Percentiles rank a stretch among this genome's conserved stretches.
Evolutionary conservation across 2,797 vertebrate species (phyloP).

Genomic region (Spinus olivaceus): DNA sequence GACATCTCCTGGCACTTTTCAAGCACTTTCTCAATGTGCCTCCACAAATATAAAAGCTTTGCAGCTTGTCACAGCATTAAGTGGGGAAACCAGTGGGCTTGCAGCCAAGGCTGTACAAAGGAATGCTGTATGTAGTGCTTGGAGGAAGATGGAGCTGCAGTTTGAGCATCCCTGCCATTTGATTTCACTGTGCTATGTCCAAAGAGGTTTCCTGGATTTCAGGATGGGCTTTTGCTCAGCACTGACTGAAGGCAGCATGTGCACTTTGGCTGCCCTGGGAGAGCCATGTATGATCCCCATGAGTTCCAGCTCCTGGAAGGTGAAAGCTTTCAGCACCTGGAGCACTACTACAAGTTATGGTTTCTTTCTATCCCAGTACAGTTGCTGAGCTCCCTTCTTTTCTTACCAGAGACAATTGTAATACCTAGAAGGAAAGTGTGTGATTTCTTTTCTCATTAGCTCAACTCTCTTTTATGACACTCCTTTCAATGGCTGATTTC

Average conservation of each 20-base stretch:
- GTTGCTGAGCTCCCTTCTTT: not conserved
- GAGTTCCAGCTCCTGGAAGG: not conserved
- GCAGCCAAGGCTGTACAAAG: not conserved
- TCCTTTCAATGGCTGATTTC: not conserved
- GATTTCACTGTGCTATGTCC: not conserved
- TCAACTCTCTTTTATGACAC: not conserved
- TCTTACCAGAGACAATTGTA: not conserved
- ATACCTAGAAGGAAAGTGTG: not conserved
- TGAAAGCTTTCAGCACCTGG: not conserved
- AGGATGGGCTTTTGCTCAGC: not conserved
- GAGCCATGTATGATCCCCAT: not conserved
- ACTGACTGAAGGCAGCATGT: fast-evolving
- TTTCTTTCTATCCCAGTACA: not conserved
- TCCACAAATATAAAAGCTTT: not conserved
- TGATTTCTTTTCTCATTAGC: not conserved
- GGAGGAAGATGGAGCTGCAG: not conserved
- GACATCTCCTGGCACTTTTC: not conserved
- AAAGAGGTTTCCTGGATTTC: not conserved
- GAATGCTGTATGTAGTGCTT: not conserved
- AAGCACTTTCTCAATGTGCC: not conserved
- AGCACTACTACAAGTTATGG: fast-evolving
- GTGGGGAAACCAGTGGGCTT: conserved; percentile 14
- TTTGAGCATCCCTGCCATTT: not conserved
- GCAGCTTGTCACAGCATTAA: not conserved
- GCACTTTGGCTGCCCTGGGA: not conserved